Evolutionary conservation across 2,888 invertebrate species (phyloP).

Genomic region (Parasteatoda lunata): DNA sequence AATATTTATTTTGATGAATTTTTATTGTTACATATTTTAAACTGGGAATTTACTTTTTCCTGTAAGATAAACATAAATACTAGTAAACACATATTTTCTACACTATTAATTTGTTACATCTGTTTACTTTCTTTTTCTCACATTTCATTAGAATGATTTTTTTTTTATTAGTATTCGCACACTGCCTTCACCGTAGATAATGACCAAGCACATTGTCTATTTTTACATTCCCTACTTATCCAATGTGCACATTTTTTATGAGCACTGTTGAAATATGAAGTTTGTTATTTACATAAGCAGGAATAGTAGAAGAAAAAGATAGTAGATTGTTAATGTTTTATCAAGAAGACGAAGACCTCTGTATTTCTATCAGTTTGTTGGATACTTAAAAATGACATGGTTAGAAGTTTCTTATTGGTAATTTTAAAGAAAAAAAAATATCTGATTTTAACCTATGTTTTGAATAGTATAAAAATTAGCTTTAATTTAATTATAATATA

Average conservation of each 20-base stretch:
- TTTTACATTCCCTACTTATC: constrained; percentile 60
- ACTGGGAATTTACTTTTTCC: too few relatives aligned
- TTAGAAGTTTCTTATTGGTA: neutral
- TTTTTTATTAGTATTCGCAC: constrained; percentile 23
- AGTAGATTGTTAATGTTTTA: constrained; percentile 14
- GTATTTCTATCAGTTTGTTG: neutral
- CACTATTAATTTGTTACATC: too few relatives aligned
- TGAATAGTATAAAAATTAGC: neutral
- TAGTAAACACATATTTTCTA: too few relatives aligned
- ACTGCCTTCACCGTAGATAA: constrained; percentile 41
- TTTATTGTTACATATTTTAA: too few relatives aligned
- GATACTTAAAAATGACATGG: neutral
- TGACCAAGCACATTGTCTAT: constrained; percentile 63
- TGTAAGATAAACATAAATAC: too few relatives aligned
- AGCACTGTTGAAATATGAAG: constrained; percentile 20
- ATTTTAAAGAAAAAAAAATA: neutral
- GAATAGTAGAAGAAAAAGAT: constrained; percentile 22
- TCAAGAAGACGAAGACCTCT: neutral
- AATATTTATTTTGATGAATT: too few relatives aligned
- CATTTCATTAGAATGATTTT: neutral
- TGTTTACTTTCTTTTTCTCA: neutral
- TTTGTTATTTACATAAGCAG: constrained; percentile 48
- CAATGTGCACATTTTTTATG: constrained; percentile 54
- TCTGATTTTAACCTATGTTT: neutral
- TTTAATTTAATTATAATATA: neutral